Evolutionary conservation across 2,113 vertebrate species (phyloP).

Genomic region (Mormyrus iriodes): DNA sequence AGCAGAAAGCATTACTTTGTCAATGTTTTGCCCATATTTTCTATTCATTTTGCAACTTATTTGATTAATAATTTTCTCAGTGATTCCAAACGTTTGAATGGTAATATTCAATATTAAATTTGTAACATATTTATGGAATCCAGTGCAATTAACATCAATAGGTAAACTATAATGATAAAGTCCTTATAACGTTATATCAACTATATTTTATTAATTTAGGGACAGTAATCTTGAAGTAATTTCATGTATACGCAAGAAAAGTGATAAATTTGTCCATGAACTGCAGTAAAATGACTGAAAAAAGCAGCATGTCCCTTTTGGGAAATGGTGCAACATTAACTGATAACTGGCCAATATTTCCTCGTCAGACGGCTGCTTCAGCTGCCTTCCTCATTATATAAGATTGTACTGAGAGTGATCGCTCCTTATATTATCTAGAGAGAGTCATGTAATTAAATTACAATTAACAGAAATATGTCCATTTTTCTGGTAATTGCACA

Average conservation of each 20-base stretch:
- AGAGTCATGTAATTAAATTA: neutral
- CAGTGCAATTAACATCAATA: neutral
- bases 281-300: neutral
- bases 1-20: no score
- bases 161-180: neutral
- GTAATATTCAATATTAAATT: no score
- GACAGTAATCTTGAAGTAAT: neutral
- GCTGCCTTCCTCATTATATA: neutral
- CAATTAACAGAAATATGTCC: constrained; percentile 8
- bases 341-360: neutral
- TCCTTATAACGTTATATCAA: neutral
- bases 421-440: neutral
- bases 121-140: no score
- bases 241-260: neutral
- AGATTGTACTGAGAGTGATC: neutral
- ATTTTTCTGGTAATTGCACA: neutral
- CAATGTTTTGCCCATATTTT: no score
- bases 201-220: neutral
- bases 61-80: no score
- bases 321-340: neutral
- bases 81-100: no score
- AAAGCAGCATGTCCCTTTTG: neutral
- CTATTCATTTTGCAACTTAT: no score
- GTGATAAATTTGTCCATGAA: neutral
- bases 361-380: neutral